Evolutionary conservation across 2,113 vertebrate species (phyloP), one percentile per base, ranked within the genome.

Genomic region (Oreochromis spilurus): DNA sequence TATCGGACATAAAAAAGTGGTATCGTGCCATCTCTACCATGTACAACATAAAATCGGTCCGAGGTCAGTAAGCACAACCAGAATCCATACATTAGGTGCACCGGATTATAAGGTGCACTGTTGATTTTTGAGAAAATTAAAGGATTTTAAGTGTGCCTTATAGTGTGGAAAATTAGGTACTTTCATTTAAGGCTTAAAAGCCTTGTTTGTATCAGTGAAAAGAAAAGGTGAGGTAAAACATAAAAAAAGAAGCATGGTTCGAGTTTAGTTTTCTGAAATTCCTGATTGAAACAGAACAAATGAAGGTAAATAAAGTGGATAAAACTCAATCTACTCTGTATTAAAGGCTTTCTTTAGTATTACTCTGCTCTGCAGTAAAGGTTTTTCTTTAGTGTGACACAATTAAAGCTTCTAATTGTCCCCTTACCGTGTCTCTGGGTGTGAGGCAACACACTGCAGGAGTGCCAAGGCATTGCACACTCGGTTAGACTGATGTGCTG

Each of bases 381-480:
- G 11, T 21, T 72, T 48, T 79, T 79, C 9, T 81, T 21, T 57
- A 57, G 53, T 31, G 21, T 36, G 36, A 54, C 50, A 54, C 5
- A 79, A 26, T 81, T 40, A n/a, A 67, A 78, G 38, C 17, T 26
- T 45, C 16, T 16, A 19, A 58, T 40, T 13, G 21, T 17, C 5
- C 9, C 17, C 31, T 91, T 93, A 98, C 98, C 98, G 96, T 0
- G 98, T 99, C 94, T 99, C 98, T 21, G 98, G 98, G 81, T 99
- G 98, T 1, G 98, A 99, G 40, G 98, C 98, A 26, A 99, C 98
- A 95, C 98, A 99, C 19, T 99, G 98, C 10, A 99, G 92, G 6
- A 99, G 97, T 36, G 98, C 98, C 89, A 99, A 95, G 75, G 98
- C 98, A 60, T 99, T 99, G 94, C 98, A 99, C 86, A 99, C 98